Evolutionary conservation across 2,888 invertebrate species (phyloP), one percentile per base, ranked within the genome.

Genomic region (Drosophila greeni): DNA sequence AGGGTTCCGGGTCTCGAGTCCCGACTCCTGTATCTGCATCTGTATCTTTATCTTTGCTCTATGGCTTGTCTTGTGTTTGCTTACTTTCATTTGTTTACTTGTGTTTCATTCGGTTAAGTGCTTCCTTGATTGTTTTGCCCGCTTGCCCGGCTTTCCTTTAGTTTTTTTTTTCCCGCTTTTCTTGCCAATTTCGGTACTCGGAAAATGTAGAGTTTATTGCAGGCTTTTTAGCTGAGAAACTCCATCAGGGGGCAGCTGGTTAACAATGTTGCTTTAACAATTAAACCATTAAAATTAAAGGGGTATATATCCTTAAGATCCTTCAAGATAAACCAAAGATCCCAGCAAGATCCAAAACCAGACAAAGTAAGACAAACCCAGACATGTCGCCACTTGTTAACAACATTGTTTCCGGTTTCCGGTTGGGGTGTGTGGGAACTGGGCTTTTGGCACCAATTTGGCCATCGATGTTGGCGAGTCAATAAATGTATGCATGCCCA

Each of bases 101-200:
- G 76, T 76, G 73, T 83, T 82, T 84, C 82, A 82, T 82, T 82
- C 82, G 85, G 84, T 84, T 82, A 82, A 82, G 82, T 82, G 85
- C 85, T 82, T 82, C 77, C 80, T 71, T 82, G 83, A 81, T 82
- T 81, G 81, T 81, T 81, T 79, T 70, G 70, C 61, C 74, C 64
- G 75, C 77, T 59, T 23, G 5, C 18, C 18, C 43, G 3, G 23
- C 24, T 20, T 42, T 24, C n/a, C 18, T 5, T n/a, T 2, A 4
- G 26, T 18, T 26, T 18, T 16, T 45, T 9, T 24, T 36, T 36
- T 8, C 23, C 33, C 26, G 26, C 31, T 23, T n/a, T 33, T 48
- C 36, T 24, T 34, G 43, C 20, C 31, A 52, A 55, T 57, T 57
- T 57, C 14, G 57, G 58, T 29, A 37, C 42, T 40, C n/a, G 47